Evolutionary conservation across 1,140 invertebrate species (phyloP), one percentile per base, ranked within the genome.

Genomic region (Drosophila nannoptera): DNA sequence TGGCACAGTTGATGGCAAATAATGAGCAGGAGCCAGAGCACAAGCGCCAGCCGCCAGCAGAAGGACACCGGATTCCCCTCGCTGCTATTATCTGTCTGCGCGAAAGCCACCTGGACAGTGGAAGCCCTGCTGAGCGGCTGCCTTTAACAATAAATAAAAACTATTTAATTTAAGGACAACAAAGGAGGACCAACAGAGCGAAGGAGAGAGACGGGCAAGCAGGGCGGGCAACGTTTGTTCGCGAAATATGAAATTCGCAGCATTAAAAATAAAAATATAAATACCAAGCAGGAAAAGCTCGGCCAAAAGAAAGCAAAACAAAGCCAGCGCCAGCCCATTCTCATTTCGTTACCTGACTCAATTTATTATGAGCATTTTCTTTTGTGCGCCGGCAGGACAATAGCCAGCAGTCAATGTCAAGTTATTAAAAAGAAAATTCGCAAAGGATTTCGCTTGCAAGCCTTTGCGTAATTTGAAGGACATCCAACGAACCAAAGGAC

Each of bases 321-420:
- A 33, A 33, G n/a, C 12, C 32, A 52, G 40, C 14, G 7, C n/a
- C 48, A 11, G 4, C 12, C 32, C 12, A 14, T 14, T 43, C 12
- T 7, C 40, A 43, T 35, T 38, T 38, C 35, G 52, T 70, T 66
- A 65, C 58, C 48, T 75, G 62, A 70, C 70, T 81, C 86, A 81
- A 84, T 84, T 86, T 84, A 84, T 86, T 84, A 86, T 84, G 81
- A 77, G 81, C 77, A 81, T 81, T 84, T 84, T 74, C 73, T 77
- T 81, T 77, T 78, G 69, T 75, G 71, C 64, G 11, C n/a, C 16
- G 35, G 40, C 14, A 53, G 36, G 7, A 31, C 50, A 53, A 46
- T 62, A 16, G 53, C 35, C 67, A 70, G 61, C 63, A 86, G 81
- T 77, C 82, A 84, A 84, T 84, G 81, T 84, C 81, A 86, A 81